Evolutionary conservation across 1,140 invertebrate genomes (phyloP).

Genomic region (Diabrotica virgifera): DNA sequence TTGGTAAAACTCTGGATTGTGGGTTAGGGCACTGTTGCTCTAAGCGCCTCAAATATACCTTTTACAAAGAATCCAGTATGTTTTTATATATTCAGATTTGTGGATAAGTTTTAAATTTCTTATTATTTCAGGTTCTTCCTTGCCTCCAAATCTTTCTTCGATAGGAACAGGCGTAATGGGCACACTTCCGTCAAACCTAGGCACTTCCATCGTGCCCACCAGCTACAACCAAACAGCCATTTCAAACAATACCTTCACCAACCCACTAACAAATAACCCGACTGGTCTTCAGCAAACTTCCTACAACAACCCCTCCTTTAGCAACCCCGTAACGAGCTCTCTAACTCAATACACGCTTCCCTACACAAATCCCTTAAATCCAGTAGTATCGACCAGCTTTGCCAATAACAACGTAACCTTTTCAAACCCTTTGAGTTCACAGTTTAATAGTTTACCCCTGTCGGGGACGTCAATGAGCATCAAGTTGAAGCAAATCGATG

Average conservation of each 20-base stretch:
- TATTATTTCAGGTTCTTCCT: slow-evolving; percentile 17
- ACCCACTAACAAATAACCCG: slow-evolving; percentile 53
- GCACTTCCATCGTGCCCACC: slow-evolving; percentile 50
- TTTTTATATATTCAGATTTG: neutral
- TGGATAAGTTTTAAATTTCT: neutral
- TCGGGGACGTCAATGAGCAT: slow-evolving; percentile 55
- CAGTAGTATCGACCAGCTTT: slow-evolving; percentile 33
- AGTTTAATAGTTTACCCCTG: slow-evolving; percentile 44
- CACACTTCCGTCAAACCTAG: slow-evolving; percentile 42
- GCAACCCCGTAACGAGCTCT: slow-evolving; percentile 37
- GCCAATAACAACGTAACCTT: slow-evolving; percentile 45
- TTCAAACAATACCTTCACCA: slow-evolving; percentile 59
- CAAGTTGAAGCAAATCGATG: slow-evolving; percentile 66
- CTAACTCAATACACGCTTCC: slow-evolving; percentile 30
- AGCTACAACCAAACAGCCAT: slow-evolving; percentile 52
- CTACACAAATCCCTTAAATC: slow-evolving; percentile 34
- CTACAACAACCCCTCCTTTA: slow-evolving; percentile 41
- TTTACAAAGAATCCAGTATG: too few species aligned
- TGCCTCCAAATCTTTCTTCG: slow-evolving; percentile 23
- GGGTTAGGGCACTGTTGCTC: too few species aligned
- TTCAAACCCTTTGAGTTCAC: slow-evolving; percentile 45
- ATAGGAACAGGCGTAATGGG: slow-evolving; percentile 42
- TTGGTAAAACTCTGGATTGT: too few species aligned
- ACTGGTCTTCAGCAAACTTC: slow-evolving; percentile 31
- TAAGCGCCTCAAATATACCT: too few species aligned